A percentile compares a stretch with the other conserved stretches of the same genome.
phyloP scores from a whole-genome alignment of 2,888 invertebrate species.

The Diaprepes abbreviatus region DNA sequence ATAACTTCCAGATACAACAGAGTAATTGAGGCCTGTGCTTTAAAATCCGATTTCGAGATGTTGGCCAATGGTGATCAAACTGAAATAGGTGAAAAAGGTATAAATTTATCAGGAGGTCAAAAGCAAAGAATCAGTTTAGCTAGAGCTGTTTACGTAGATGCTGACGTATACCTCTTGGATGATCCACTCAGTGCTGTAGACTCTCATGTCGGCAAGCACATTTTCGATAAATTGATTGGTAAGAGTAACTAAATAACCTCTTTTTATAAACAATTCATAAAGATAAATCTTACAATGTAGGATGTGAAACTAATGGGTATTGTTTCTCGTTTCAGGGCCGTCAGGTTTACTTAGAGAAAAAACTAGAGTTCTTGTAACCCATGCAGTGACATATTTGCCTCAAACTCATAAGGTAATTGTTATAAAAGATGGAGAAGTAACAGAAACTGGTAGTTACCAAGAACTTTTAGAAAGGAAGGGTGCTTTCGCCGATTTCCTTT shows the following conservation, averaged over 20 bases:
- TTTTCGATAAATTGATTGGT: conserved; percentile 60
- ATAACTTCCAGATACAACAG: conserved; percentile 46
- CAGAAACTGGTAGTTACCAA: conserved; percentile 69
- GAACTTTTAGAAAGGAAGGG: conserved; percentile 66
- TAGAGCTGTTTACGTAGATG: conserved; percentile 88
- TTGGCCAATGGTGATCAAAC: conserved; percentile 70
- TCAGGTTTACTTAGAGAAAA: conserved; percentile 66
- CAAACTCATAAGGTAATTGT: conserved; percentile 70
- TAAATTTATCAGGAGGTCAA: conserved; percentile 85
- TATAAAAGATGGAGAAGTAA: conserved; percentile 69
- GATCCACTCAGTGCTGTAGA: conserved; percentile 97
- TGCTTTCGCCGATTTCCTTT: conserved; percentile 62
- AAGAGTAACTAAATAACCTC: too few relatives aligned
- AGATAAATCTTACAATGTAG: too few relatives aligned
- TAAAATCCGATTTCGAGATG: conserved; percentile 69
- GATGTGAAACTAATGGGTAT: too few relatives aligned
- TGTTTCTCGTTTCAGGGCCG: conserved; percentile 63
- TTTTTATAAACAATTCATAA: too few relatives aligned
- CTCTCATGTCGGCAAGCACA: conserved; percentile 87
- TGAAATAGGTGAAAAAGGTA: conserved; percentile 73
- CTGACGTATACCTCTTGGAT: conserved; percentile 92
- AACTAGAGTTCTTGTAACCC: conserved; percentile 71
- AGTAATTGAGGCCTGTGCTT: conserved; percentile 65
- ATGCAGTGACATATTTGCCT: conserved; percentile 72
- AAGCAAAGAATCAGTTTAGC: conserved; percentile 92